Conservation (phyloP, 2,113 vertebrate genomes). For the Aleadryas rufinucha region DNA sequence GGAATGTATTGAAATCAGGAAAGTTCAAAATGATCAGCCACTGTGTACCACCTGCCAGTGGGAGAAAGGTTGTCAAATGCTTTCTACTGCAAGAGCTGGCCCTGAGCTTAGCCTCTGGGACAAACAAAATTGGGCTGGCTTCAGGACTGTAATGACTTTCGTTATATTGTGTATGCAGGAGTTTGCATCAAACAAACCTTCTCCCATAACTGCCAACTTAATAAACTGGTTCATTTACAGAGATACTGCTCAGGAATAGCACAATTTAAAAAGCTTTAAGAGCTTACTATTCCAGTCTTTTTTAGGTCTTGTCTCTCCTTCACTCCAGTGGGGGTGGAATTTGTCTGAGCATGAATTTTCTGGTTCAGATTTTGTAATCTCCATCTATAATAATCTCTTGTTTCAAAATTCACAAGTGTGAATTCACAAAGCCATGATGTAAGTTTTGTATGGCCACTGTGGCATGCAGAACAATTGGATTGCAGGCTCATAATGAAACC, state of each 20-base stretch:
- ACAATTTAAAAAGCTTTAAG: background rate
- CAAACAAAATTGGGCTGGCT: constrained; percentile 36
- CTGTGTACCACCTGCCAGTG: background rate
- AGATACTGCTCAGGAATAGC: background rate
- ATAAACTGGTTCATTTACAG: background rate
- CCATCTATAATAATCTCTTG: background rate
- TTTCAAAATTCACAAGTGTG: background rate
- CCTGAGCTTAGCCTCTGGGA: constrained; percentile 35
- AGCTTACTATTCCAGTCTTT: background rate
- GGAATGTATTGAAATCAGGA: background rate
- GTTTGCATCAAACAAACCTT: background rate
- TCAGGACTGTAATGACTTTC: background rate
- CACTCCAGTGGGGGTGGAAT: background rate
- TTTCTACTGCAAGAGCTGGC: constrained; percentile 13
- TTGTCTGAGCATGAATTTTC: background rate
- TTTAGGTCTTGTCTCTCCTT: background rate
- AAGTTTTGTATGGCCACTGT: background rate
- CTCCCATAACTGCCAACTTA: constrained; percentile 30
- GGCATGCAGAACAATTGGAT: background rate
- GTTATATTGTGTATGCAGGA: background rate
- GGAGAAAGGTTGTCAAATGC: background rate
- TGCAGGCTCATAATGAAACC: background rate
- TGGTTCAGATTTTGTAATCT: background rate
- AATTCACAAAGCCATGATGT: background rate
- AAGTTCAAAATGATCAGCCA: background rate